phyloP scores from a whole-genome alignment of 2,113 vertebrate species.

The Ceratotherium simum region DNA sequence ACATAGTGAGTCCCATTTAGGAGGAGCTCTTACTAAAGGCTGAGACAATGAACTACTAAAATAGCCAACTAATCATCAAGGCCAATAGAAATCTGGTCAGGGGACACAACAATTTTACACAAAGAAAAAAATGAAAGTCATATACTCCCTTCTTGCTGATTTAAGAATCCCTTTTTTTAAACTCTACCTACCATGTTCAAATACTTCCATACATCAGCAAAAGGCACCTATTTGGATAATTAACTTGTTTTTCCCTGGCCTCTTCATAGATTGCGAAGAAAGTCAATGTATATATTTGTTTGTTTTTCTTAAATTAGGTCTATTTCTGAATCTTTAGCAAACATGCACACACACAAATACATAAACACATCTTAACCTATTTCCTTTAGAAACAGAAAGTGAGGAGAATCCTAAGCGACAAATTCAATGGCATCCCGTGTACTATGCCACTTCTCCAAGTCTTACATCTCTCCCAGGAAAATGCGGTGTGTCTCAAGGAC shows the following conservation, averaged over 20 bases:
- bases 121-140: slow-evolving; percentile 34
- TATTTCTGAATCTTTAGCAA: neutral
- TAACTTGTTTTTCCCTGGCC: slow-evolving; percentile 30
- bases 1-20: slow-evolving; percentile 75
- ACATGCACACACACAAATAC: neutral
- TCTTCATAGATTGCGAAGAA: neutral
- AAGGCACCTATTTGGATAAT: slow-evolving; percentile 43
- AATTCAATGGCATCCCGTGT: neutral
- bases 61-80: slow-evolving; percentile 78
- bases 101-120: slow-evolving; percentile 31
- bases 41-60: slow-evolving; percentile 73
- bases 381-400: slow-evolving; percentile 1
- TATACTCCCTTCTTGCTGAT: neutral
- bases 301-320: slow-evolving; percentile 42
- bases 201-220: slow-evolving; percentile 19
- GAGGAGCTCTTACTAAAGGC: slow-evolving; percentile 60
- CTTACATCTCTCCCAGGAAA: neutral
- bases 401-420: neutral
- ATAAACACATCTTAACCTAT: neutral
- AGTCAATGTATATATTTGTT: neutral
- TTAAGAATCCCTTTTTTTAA: neutral
- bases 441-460: neutral
- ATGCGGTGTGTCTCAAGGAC: neutral
- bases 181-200: slow-evolving; percentile 42
- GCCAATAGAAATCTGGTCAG: slow-evolving; percentile 64